A percentile compares a stretch with the other conserved stretches of the same genome.
Conservation (phyloP, 2,888 invertebrate genomes). For the Agapetus fuscipes region DNA sequence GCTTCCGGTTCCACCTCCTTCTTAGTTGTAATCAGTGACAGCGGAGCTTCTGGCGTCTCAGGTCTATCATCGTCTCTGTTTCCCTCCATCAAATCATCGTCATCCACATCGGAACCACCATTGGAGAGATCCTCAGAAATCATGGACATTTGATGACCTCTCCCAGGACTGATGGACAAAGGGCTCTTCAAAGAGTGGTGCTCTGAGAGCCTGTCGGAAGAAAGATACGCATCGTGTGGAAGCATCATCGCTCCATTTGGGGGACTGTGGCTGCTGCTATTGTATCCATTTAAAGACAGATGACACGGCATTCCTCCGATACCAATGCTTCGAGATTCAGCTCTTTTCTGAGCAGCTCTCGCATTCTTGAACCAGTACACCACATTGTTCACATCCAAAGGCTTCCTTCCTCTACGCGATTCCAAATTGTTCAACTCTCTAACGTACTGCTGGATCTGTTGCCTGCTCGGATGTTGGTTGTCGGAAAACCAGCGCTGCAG, state of each 20-base stretch:
- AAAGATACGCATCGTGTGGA: constrained; percentile 50
- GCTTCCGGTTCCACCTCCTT: constrained; percentile 45
- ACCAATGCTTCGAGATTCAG: constrained; percentile 60
- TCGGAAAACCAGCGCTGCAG: constrained; percentile 95
- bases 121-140: constrained; percentile 59
- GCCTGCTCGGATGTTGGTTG: constrained; percentile 94
- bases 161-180: constrained; percentile 43
- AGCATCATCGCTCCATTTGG: constrained; percentile 53
- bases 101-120: constrained; percentile 57
- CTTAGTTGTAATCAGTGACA: constrained; percentile 58
- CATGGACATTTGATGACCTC: constrained; percentile 51
- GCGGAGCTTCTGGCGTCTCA: constrained; percentile 56
- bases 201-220: constrained; percentile 37
- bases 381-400: constrained; percentile 90
- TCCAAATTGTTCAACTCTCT: constrained; percentile 87
- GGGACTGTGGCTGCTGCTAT: constrained; percentile 54
- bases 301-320: constrained; percentile 48
- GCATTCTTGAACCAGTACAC: constrained; percentile 98
- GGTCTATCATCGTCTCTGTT: constrained; percentile 47
- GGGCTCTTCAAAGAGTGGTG: constrained; percentile 55
- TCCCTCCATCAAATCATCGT: constrained; percentile 48
- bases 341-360: constrained; percentile 88
- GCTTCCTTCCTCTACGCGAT: constrained; percentile 85
- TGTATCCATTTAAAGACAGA: constrained; percentile 53
- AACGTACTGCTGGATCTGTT: constrained; percentile 94